phyloP scores from a whole-genome alignment of 2,797 vertebrate species.

The Pangasius macronema region DNA sequence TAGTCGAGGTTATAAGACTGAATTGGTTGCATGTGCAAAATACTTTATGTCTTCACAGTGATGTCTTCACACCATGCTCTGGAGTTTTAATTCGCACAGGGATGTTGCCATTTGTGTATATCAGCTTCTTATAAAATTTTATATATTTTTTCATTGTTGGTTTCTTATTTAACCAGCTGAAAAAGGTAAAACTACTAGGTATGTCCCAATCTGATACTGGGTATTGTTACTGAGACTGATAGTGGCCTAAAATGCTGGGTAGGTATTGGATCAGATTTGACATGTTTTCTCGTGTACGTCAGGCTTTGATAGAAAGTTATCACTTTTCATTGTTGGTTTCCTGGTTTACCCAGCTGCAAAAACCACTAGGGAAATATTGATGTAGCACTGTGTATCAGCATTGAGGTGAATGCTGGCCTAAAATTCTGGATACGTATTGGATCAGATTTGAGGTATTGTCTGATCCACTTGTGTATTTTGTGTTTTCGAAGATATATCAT shows the following conservation, averaged over 20 bases:
- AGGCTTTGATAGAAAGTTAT: neutral
- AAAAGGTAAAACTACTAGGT: neutral
- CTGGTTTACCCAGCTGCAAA: neutral
- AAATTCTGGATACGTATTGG: neutral
- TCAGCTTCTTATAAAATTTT: neutral
- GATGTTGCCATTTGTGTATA: neutral
- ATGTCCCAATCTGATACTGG: neutral
- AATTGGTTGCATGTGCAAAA: neutral
- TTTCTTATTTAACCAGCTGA: neutral
- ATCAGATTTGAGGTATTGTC: neutral
- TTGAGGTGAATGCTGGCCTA: neutral
- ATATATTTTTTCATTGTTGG: neutral
- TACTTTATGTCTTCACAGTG: neutral
- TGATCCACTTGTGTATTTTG: neutral
- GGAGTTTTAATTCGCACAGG: neutral
- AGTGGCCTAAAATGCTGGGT: neutral
- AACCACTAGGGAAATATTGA: too few species aligned
- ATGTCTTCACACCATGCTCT: neutral
- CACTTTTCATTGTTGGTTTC: neutral
- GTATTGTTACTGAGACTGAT: neutral
- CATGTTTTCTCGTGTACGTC: neutral
- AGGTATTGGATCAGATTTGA: neutral
- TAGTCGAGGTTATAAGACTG: neutral
- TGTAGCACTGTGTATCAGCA: neutral
- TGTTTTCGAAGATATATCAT: neutral